Percentiles rank a stretch among this genome's conserved stretches.
Conservation (phyloP, 2,113 vertebrate species). For the Argyrosomus japonicus region DNA sequence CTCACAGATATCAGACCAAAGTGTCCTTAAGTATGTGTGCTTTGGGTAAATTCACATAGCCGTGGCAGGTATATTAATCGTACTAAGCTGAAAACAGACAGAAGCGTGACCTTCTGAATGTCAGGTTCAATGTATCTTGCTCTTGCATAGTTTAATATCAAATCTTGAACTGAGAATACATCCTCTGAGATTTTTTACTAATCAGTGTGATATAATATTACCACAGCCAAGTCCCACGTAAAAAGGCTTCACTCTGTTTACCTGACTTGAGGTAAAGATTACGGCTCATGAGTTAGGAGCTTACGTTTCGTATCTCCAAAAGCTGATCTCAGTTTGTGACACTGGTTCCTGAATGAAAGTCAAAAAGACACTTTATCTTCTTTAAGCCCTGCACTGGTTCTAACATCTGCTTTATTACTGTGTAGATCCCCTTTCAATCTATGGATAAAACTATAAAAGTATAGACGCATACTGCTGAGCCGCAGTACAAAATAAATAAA, state of each 20-base stretch:
- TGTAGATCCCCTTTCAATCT: not conserved
- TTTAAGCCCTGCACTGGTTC: not conserved
- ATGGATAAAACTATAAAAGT: not conserved
- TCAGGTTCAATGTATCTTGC: slow-evolving; percentile 11
- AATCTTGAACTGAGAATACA: slow-evolving; percentile 12
- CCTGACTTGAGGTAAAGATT: slow-evolving; percentile 40
- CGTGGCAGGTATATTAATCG: not conserved
- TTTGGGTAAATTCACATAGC: not conserved
- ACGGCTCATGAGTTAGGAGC: not conserved
- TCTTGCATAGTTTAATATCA: not conserved
- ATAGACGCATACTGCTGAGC: not conserved
- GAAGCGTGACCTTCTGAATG: slow-evolving; percentile 23
- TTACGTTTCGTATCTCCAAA: slow-evolving; percentile 2
- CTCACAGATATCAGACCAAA: not conserved
- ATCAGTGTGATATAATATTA: slow-evolving; percentile 31
- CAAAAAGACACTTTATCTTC: not conserved
- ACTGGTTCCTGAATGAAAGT: slow-evolving; percentile 21
- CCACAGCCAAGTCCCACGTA: slow-evolving; percentile 22
- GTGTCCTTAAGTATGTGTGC: not conserved
- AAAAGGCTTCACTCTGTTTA: slow-evolving; percentile 44
- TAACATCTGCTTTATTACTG: not conserved
- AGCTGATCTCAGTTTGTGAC: slow-evolving; percentile 18
- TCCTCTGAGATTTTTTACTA: slow-evolving; percentile 34
- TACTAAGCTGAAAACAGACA: not conserved
- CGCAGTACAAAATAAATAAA: slow-evolving; percentile 5